Evolutionary conservation across 2,888 invertebrate species (phyloP).

Genomic region (Xanthostigma xanthostigma): DNA sequence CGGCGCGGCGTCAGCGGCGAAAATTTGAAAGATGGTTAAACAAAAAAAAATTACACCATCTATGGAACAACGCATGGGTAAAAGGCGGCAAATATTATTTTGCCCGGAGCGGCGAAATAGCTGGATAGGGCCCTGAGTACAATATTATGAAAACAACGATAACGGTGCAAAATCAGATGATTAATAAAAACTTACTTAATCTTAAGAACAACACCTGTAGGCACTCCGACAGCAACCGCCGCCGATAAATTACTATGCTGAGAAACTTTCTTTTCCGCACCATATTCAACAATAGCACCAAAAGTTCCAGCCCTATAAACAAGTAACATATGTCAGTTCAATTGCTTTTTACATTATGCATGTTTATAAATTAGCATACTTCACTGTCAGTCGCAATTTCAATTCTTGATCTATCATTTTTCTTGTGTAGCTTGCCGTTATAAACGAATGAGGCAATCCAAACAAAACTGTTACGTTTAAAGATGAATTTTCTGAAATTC

Average conservation of each 20-base stretch:
- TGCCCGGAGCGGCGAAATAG: too few relatives aligned
- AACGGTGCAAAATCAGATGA: too few relatives aligned
- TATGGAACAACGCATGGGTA: too few relatives aligned
- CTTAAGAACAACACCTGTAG: slow-evolving; percentile 77
- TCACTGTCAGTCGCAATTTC: slow-evolving; percentile 59
- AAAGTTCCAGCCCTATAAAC: slow-evolving; percentile 65
- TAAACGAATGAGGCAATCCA: slow-evolving; percentile 66
- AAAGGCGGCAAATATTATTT: too few relatives aligned
- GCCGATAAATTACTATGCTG: slow-evolving; percentile 79
- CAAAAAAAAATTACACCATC: too few relatives aligned
- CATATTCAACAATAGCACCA: slow-evolving; percentile 78
- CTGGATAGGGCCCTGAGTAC: too few relatives aligned
- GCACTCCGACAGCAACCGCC: slow-evolving; percentile 69
- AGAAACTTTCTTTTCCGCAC: slow-evolving; percentile 84
- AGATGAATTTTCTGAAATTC: slow-evolving; percentile 2
- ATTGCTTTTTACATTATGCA: too few relatives aligned
- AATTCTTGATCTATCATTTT: slow-evolving; percentile 68
- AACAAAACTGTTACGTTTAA: slow-evolving; percentile 62
- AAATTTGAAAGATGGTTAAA: too few relatives aligned
- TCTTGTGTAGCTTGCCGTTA: slow-evolving; percentile 58
- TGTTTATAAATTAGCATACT: slow-evolving; percentile 38
- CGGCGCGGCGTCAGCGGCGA: too few relatives aligned
- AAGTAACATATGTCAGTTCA: slow-evolving; percentile 10
- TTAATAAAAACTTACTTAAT: slow-evolving; percentile 46
- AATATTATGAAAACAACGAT: too few relatives aligned